A percentile compares a stretch with the other conserved stretches of the same genome.
These are phyloP conservation scores for Melanostoma scalare DNA, from an alignment of 2,888 invertebrate genomes.

Conservation along the genomic window DNA sequence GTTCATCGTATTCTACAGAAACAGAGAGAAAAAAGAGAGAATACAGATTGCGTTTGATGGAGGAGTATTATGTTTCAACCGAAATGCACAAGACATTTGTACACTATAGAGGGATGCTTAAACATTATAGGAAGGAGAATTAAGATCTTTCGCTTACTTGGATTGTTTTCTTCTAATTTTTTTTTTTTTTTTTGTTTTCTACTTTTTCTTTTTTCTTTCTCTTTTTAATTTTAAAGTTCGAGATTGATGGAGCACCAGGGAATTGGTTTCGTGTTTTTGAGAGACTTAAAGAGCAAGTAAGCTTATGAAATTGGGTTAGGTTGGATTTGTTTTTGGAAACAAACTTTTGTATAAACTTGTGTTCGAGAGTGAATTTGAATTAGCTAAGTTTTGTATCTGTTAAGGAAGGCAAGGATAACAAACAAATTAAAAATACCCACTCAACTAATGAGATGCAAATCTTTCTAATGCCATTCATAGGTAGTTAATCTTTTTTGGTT, in stretches of 20 bases:
- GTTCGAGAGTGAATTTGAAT: not conserved
- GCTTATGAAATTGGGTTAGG: constrained; percentile 29
- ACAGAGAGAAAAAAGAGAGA: not conserved
- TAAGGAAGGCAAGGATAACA: too few species aligned
- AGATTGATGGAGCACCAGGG: constrained; percentile 20
- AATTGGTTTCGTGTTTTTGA: constrained; percentile 19
- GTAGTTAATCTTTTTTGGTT: too few species aligned
- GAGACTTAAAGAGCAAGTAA: constrained; percentile 37
- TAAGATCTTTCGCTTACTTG: constrained; percentile 62
- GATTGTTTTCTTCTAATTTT: constrained; percentile 44
- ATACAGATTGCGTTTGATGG: constrained; percentile 58
- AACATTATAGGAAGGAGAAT: constrained; percentile 12
- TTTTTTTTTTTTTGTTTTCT: constrained; percentile 22
- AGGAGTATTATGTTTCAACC: constrained; percentile 59
- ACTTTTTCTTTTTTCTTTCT: constrained; percentile 10
- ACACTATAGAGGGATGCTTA: constrained; percentile 28
- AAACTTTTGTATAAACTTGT: not conserved
- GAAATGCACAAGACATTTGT: constrained; percentile 60
- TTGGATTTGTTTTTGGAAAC: constrained; percentile 26
- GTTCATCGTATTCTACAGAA: not conserved
- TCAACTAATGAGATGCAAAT: too few species aligned
- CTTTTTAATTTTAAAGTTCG: constrained; percentile 4
- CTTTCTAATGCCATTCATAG: too few species aligned
- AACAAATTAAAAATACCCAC: too few species aligned
- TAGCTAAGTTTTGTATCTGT: too few species aligned